Conservation (phyloP, 2,888 invertebrate species). For the Corbicula japonica region DNA sequence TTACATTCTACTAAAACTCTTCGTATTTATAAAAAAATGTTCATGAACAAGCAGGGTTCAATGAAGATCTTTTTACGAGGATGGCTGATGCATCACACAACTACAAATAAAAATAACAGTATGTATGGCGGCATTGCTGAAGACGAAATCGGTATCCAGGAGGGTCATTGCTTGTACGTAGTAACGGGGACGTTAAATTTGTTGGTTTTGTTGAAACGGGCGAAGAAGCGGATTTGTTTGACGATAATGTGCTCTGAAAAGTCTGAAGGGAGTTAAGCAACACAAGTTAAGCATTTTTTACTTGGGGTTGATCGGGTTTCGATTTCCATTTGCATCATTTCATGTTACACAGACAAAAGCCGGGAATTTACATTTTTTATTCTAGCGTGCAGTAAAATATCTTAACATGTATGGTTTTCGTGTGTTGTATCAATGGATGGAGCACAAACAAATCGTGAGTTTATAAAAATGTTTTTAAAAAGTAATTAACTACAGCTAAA, state of each 20-base stretch:
- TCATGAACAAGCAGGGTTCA: neutral
- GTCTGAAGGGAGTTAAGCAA: conserved; percentile 14
- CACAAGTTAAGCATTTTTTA: conserved; percentile 37
- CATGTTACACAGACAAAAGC: conserved; percentile 21
- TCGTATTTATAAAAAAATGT: neutral
- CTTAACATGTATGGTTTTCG: conserved; percentile 9
- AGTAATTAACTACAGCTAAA: neutral
- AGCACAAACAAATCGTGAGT: conserved; percentile 33
- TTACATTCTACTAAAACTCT: neutral
- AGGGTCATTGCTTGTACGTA: neutral
- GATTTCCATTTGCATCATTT: conserved; percentile 52
- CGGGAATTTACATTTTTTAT: conserved; percentile 27
- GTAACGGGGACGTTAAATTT: neutral
- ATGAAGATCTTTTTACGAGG: neutral
- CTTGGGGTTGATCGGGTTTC: conserved; percentile 43
- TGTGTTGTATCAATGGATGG: conserved; percentile 42
- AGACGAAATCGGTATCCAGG: conserved; percentile 8
- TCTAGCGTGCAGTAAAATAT: conserved; percentile 43
- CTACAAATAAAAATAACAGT: neutral
- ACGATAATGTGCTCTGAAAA: conserved; percentile 4
- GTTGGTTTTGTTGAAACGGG: conserved; percentile 13
- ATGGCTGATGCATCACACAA: neutral
- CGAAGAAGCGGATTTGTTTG: neutral
- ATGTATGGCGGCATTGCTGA: neutral
- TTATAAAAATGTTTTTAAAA: conserved; percentile 32